Percentiles rank a stretch among this genome's conserved stretches.
Conservation (phyloP, 37 sponge, comb jelly and placozoan species). For the Axinella damicornis region DNA sequence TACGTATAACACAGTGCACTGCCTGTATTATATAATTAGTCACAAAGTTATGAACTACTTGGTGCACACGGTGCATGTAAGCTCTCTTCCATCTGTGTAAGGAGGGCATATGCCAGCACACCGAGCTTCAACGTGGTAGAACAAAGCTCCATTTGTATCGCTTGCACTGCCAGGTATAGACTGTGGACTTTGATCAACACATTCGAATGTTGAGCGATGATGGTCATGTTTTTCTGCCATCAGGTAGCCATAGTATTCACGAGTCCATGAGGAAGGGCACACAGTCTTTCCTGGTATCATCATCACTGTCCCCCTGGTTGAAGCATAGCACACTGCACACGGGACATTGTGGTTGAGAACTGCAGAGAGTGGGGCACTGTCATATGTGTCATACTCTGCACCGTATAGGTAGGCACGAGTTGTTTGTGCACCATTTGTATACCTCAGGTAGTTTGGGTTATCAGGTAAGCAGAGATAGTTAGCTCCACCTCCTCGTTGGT, state of each 20-base stretch:
- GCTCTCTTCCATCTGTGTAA: conserved; percentile 40
- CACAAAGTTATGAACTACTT: conserved; percentile 2
- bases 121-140: conserved; percentile 50
- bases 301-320: conserved; percentile 4
- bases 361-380: conserved; percentile 13
- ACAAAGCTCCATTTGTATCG: conserved; percentile 55
- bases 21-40: no score
- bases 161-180: conserved; percentile 11
- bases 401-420: conserved; percentile 23
- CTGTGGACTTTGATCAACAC: conserved; percentile 38
- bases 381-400: conserved; percentile 46
- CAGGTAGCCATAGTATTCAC: not conserved
- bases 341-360: conserved; percentile 35
- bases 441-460: conserved; percentile 6
- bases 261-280: conserved; percentile 50
- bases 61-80: conserved; percentile 73
- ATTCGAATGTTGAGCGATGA: conserved; percentile 23
- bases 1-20: no score
- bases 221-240: no score
- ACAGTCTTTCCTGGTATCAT: conserved; percentile 55
- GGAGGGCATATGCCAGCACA: conserved; percentile 65
- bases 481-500: conserved; percentile 20
- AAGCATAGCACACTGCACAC: conserved; percentile 55
- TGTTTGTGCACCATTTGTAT: not conserved
- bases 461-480: conserved; percentile 23